Conservation (phyloP, 2,888 invertebrate genomes). For the Cephus runcator region DNA sequence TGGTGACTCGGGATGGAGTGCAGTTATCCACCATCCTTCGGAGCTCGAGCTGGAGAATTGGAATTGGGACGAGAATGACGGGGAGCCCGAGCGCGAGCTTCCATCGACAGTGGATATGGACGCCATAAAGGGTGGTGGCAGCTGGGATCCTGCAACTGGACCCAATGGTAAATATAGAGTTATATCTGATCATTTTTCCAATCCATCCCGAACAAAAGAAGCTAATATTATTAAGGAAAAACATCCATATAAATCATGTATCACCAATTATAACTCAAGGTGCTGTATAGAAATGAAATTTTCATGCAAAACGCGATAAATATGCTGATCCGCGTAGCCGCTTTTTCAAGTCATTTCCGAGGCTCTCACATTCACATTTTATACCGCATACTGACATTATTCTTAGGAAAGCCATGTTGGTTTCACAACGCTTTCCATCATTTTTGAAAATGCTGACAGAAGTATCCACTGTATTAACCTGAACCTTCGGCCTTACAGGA, state of each 20-base stretch:
- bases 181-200: neutral
- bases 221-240: neutral
- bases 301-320: neutral
- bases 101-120: conserved; percentile 77
- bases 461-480: neutral
- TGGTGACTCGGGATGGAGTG: conserved; percentile 69
- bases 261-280: neutral
- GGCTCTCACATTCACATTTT: neutral
- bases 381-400: neutral
- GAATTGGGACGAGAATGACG: conserved; percentile 68
- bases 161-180: conserved; percentile 46
- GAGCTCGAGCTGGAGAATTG: conserved; percentile 64
- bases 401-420: neutral
- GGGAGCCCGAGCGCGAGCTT: conserved; percentile 71
- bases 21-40: conserved; percentile 70
- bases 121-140: conserved; percentile 70
- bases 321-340: neutral
- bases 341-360: neutral
- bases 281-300: neutral
- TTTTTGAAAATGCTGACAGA: neutral
- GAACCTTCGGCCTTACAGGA: conserved; percentile 38
- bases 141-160: conserved; percentile 61
- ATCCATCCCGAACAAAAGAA: neutral
- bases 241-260: neutral
- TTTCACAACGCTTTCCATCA: neutral